Evolutionary conservation across 2,797 vertebrate species (phyloP), one percentile per base, ranked within the genome.

Genomic region (Alcedo atthis): DNA sequence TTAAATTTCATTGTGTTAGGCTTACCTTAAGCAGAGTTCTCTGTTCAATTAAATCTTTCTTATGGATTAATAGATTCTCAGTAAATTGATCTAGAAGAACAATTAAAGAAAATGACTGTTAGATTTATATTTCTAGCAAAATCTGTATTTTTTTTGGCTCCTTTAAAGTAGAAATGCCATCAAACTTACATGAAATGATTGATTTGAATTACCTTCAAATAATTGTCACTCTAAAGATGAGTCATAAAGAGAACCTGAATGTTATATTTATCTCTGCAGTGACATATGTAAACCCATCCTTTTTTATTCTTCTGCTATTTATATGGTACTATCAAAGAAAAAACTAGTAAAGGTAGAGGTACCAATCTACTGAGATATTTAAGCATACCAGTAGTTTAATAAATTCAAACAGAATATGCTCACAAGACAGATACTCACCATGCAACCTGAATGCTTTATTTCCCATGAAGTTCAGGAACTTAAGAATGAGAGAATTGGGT

Each of bases 11-110:
- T 85, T 87, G 71, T 73, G 51, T 69, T 87, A 78, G 30, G 68
- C 64, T 95, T 94, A 85, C 51, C 84, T 95, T 76, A 80, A 79
- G 91, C 37, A 94, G 62, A 90, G 62, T 95, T 93, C 93, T 93
- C 62, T 76, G 45, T 93, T 96, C 97, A 96, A 76, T 97, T 93
- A 95, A 95, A 93, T 37, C 61, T 74, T 79, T 81, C 68, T 85
- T 87, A 85, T 70, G 71, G 64, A 55, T 93, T 83, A 93, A 88
- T 66, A 90, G 46, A 87, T 61, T 95, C 88, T 85, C 48, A 90
- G 79, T 91, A 95, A 96, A 92, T 96, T 91, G 87, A 87, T 95
- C 82, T 78, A 87, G 81, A 84, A 78, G 30, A 94, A 83, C 90
- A 95, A 94, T 91, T 86, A 89, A 93, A 89, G 86, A 78, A 91